Base-by-base conservation (phyloP, 2,888 invertebrate genomes). In the Paralinhomoeus sp. region DNA sequence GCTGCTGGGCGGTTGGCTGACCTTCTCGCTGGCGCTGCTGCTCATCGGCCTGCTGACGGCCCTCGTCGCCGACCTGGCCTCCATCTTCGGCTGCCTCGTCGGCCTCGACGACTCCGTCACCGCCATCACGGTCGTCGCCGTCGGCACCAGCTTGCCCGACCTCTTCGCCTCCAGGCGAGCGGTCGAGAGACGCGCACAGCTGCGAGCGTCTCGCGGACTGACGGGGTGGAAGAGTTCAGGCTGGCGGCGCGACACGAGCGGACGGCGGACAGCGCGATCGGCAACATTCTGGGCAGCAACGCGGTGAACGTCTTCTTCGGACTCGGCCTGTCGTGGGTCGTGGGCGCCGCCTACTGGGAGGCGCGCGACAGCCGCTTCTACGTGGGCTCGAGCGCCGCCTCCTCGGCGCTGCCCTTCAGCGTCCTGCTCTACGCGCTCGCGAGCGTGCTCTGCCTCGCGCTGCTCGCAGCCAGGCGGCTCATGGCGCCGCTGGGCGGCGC, bases 251-350 rank as follows among this genome's bases (percentile, higher is more conserved):
- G 54, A 17, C 60, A 63, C 51, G 72, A 73, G 53, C 67, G 66
- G 49, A 61, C 63, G 45, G 73, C 73, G 2, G 73, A 73, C 54
- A 71, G 69, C 51, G 70, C 72, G 2, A 62, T 73, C 35, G 72
- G 72, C 18, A 72, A 73, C 52, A 67, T 73, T 9, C 72, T 71
- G 34, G 72, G 72, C 41, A 70, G 70, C 51, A 73, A 72, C 53
- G 69, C 71, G 15, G 72, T 73, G 23, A 73, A 73, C 54, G 72
- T 73, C 12, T 71, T 73, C 55, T 63, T 73, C 35, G 73, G 73
- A 33, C 62, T 73, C 2, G 72, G 72, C 7, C 54, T 72, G 40
- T 72, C 72, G 0, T 73, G 72, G 72, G 50, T 71, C 18, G 64
- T 72, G 24, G 71, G 71, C 23, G 59, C 71, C 33, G 60, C 68